These are phyloP conservation scores for Ginglymostoma cirratum DNA, from an alignment of 2,113 vertebrate species.

Conservation along the genomic window DNA sequence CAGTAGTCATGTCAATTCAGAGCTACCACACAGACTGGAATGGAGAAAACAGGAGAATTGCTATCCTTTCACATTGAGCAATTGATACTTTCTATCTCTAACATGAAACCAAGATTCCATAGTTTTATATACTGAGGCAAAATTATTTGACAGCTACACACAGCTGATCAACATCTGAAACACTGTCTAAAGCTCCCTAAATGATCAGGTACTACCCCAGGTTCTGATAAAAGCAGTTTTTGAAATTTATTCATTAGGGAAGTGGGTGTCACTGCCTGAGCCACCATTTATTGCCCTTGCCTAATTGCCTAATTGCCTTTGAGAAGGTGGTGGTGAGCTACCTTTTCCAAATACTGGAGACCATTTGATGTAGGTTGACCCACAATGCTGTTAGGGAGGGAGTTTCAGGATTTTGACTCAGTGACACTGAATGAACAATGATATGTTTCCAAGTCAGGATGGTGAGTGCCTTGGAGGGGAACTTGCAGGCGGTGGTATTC, in stretches of 20 bases:
- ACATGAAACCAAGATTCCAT: background rate
- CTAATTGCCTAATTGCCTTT: too few species aligned
- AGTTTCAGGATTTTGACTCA: too few species aligned
- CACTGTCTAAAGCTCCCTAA: background rate
- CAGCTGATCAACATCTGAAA: background rate
- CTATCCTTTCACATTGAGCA: background rate
- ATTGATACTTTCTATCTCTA: background rate
- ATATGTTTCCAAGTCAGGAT: too few species aligned
- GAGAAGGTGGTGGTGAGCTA: too few species aligned
- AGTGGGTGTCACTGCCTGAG: too few species aligned
- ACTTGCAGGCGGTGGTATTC: too few species aligned
- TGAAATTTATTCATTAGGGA: background rate
- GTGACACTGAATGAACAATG: too few species aligned
- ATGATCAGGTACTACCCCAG: background rate
- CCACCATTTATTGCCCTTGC: too few species aligned
- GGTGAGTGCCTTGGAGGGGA: too few species aligned
- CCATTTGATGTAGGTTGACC: too few species aligned
- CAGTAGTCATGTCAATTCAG: background rate
- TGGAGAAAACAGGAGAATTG: background rate
- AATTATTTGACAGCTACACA: background rate
- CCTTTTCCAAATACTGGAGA: too few species aligned
- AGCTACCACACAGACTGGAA: background rate
- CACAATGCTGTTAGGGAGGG: too few species aligned
- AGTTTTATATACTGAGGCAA: background rate
- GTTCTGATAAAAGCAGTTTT: background rate